Base-by-base conservation (phyloP, 2,797 vertebrate genomes). In the Cirrhinus molitorella region DNA sequence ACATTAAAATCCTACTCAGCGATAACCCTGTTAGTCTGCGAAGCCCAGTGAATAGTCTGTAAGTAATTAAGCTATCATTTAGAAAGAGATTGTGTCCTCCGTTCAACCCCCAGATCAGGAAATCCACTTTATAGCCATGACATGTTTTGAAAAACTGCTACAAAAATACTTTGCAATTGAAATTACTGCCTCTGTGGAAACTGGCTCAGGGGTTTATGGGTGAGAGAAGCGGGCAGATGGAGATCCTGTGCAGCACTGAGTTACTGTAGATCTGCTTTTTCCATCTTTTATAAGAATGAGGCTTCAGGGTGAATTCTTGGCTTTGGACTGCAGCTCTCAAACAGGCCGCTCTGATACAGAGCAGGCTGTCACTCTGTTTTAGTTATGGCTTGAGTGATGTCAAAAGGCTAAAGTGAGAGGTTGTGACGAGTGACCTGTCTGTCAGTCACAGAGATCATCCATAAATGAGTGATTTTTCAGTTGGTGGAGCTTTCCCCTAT, bases 211-310 rank as follows among this genome's bases (percentile, higher is more conserved):
- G 74, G 73, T 84, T 83, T 55, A 70, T 67, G 61, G 66, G 82
- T 79, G 74, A 80, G 81, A 85, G 75, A 79, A 73, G 40, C 57
- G 28, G 68, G 68, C 84, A 85, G 86, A 88, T 86, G 88, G 86
- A 84, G 78, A 82, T 75, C 76, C 55, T 49, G 81, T 83, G 70
- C 28, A 66, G 53, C 31, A 10, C 72, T 81, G 81, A 77, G 82
- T 74, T 66, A 31, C 31, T 68, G 28, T 7, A 31, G 68, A 65
- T 71, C 80, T 84, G 83, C 25, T 88, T 85, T 87, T 90, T 83
- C 83, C 81, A 85, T 85, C 79, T 75, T 59, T 66, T 67, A 43
- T 63, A 76, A 53, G 25, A 73, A 61, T 67, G 65, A 73, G 61
- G 37, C 80, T 75, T 86, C 70, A 59, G 83, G 75, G 76, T 66